phyloP scores from a whole-genome alignment of 2,888 invertebrate genomes.

The Osmoderma eremita region DNA sequence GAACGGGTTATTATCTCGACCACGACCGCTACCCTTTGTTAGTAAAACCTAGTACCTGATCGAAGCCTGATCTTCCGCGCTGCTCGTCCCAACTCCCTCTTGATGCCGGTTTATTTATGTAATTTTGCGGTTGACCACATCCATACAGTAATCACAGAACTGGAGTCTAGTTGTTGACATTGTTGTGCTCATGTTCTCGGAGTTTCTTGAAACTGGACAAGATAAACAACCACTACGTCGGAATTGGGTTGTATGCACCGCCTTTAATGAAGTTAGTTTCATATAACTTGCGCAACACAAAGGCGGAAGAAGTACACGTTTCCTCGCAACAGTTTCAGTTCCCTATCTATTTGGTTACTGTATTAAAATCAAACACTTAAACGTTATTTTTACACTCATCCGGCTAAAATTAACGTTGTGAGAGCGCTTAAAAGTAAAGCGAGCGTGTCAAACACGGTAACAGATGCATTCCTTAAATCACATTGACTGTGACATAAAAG shows the following conservation, averaged over 20 bases:
- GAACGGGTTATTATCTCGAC: slow-evolving; percentile 33
- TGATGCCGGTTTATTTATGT: slow-evolving; percentile 35
- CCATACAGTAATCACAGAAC: slow-evolving; percentile 30
- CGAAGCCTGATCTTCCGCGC: slow-evolving; percentile 24
- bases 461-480: slow-evolving; percentile 31
- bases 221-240: slow-evolving; percentile 7
- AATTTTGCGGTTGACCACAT: slow-evolving; percentile 33
- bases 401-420: background rate
- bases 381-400: too few relatives aligned
- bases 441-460: slow-evolving; percentile 9
- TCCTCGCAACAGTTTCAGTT: too few relatives aligned
- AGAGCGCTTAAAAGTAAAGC: slow-evolving; percentile 16
- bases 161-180: slow-evolving; percentile 23
- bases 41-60: slow-evolving; percentile 29
- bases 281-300: too few relatives aligned
- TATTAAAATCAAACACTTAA: too few relatives aligned
- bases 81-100: slow-evolving; percentile 24
- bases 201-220: slow-evolving; percentile 20
- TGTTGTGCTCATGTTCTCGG: slow-evolving; percentile 22
- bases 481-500: slow-evolving; percentile 8
- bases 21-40: slow-evolving; percentile 28
- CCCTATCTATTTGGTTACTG: too few relatives aligned
- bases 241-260: background rate
- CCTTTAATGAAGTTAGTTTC: background rate
- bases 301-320: too few relatives aligned